Percentiles rank a stretch among this genome's conserved stretches.
Conservation (phyloP, 92 coral and sea anemone genomes). For the Heliopora coerulea region DNA sequence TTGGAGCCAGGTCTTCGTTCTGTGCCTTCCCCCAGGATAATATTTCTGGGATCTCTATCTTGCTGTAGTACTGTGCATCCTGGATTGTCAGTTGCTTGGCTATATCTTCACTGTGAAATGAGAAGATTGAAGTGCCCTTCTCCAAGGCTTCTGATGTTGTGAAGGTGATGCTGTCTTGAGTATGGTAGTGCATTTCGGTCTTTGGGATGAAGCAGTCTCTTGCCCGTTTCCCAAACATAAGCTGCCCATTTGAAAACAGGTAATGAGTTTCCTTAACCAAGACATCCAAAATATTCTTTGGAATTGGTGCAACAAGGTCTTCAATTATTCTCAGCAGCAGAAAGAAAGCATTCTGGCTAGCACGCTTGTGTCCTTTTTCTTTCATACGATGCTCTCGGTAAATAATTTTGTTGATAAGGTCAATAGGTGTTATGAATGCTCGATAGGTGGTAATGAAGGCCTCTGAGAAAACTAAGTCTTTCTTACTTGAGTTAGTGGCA, state of each 20-base stretch:
- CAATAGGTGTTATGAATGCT: slow-evolving; percentile 77
- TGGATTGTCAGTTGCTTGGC: slow-evolving; percentile 88
- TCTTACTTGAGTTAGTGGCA: slow-evolving; percentile 86
- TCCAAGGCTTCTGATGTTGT: slow-evolving; percentile 39
- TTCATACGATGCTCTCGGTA: slow-evolving; percentile 94
- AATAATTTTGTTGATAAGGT: slow-evolving; percentile 74
- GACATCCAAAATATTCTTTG: slow-evolving; percentile 86
- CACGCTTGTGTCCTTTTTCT: slow-evolving; percentile 89
- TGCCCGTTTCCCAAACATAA: slow-evolving; percentile 77
- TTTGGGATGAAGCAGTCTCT: slow-evolving; percentile 91
- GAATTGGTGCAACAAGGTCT: slow-evolving; percentile 90
- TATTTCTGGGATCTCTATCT: slow-evolving; percentile 96
- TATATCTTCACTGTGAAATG: slow-evolving; percentile 77
- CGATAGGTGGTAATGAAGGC: slow-evolving; percentile 94
- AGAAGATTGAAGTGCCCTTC: slow-evolving; percentile 60
- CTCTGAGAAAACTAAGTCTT: slow-evolving; percentile 83
- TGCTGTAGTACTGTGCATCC: slow-evolving; percentile 84
- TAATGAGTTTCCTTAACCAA: slow-evolving; percentile 87
- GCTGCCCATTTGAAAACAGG: slow-evolving; percentile 81
- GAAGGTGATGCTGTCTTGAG: slow-evolving; percentile 60
- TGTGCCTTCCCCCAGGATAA: slow-evolving; percentile 98
- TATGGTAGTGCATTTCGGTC: slow-evolving; percentile 84
- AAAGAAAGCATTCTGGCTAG: slow-evolving; percentile 90
- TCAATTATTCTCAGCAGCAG: slow-evolving; percentile 86
- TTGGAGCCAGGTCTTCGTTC: slow-evolving; percentile 86